A percentile compares a stretch with the other conserved stretches of the same genome.
phyloP scores from a whole-genome alignment of 2,113 vertebrate genomes.

The Cheirogaleus medius region DNA sequence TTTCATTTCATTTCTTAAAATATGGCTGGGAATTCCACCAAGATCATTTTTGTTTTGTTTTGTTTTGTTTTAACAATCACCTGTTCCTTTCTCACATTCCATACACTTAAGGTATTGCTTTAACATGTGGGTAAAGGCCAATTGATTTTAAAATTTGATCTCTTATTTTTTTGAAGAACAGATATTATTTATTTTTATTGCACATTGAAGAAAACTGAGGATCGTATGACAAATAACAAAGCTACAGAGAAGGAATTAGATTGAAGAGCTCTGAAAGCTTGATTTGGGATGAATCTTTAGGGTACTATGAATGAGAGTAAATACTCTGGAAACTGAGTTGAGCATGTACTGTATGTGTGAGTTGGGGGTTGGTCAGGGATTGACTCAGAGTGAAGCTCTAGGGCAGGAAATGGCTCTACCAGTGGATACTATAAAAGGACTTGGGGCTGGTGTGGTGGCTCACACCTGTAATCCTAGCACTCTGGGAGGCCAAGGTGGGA shows the following conservation, averaged over 20 bases:
- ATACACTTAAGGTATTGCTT: neutral
- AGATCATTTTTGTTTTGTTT: conserved; percentile 5
- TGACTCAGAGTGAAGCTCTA: neutral
- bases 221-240: neutral
- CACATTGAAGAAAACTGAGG: neutral
- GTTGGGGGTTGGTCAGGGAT: neutral
- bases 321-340: neutral
- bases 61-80: neutral
- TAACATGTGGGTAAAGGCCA: neutral
- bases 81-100: neutral
- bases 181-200: neutral
- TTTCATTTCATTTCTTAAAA: neutral
- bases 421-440: neutral
- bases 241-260: neutral
- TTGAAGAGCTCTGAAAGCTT: neutral
- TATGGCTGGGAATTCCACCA: neutral
- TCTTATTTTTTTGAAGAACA: neutral
- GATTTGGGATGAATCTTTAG: neutral
- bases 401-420: neutral
- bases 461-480: too few species aligned
- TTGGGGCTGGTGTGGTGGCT: too few species aligned
- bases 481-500: too few species aligned
- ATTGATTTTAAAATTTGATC: conserved; percentile 38
- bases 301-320: neutral
- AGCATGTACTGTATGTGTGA: neutral